These are phyloP conservation scores for Terrapene triunguis DNA, from an alignment of 2,113 vertebrate genomes.

Conservation along the genomic window DNA sequence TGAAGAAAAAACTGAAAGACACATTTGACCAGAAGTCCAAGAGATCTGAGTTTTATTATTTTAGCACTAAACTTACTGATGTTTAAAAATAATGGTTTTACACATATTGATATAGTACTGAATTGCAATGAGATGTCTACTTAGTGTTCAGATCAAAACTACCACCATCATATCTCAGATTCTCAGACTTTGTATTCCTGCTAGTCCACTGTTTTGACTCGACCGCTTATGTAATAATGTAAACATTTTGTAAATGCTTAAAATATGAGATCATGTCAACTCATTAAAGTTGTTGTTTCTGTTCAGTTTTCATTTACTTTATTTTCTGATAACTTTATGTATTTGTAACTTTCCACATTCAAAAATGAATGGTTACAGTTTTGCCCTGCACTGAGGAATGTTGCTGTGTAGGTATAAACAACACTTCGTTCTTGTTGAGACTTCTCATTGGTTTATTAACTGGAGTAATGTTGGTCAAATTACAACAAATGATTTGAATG, in stretches of 20 bases:
- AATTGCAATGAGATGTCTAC: not conserved
- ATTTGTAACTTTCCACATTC: not conserved
- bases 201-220: not conserved
- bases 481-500: not conserved
- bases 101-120: not conserved
- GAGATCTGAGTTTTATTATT: not conserved
- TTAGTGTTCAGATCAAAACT: not conserved
- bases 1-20: not conserved
- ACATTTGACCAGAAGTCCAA: conserved; percentile 24
- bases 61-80: conserved; percentile 1
- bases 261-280: not conserved
- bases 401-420: not conserved
- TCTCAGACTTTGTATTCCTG: not conserved
- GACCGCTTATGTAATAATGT: not conserved
- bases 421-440: not conserved
- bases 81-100: not conserved
- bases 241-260: not conserved
- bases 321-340: not conserved
- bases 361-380: not conserved
- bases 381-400: not conserved
- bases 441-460: not conserved
- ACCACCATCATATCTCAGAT: not conserved
- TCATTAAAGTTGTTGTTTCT: conserved; percentile 22
- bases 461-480: not conserved
- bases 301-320: not conserved